phyloP scores from a whole-genome alignment of 2,113 vertebrate species.

The Gymnocephalus cernua region DNA sequence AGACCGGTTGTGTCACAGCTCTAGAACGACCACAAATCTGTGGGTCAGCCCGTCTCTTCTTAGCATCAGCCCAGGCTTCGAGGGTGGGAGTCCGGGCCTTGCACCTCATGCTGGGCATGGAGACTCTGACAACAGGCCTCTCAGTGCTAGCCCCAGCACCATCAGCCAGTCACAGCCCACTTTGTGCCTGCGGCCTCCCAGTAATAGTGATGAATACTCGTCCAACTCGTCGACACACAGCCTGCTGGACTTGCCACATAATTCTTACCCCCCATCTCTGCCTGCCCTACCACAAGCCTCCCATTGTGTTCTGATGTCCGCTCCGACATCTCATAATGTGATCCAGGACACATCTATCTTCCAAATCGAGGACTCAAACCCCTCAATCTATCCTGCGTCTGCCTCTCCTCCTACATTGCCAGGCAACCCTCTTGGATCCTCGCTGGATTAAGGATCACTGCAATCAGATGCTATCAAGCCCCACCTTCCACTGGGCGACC shows the following conservation, averaged over 20 bases:
- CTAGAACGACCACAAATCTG: slow-evolving; percentile 39
- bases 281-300: slow-evolving; percentile 36
- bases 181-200: slow-evolving; percentile 75
- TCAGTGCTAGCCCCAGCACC: slow-evolving; percentile 40
- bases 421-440: slow-evolving; percentile 29
- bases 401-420: slow-evolving; percentile 37
- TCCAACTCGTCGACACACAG: slow-evolving; percentile 74
- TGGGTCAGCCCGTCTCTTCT: slow-evolving; percentile 66
- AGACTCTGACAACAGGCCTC: slow-evolving; percentile 45
- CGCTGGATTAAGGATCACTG: slow-evolving; percentile 58
- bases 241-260: slow-evolving; percentile 53
- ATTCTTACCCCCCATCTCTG: slow-evolving; percentile 60
- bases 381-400: slow-evolving; percentile 35
- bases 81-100: slow-evolving; percentile 43
- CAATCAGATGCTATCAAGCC: slow-evolving; percentile 37
- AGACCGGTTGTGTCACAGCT: slow-evolving; percentile 25
- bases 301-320: slow-evolving; percentile 27
- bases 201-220: slow-evolving; percentile 59
- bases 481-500: slow-evolving; percentile 56
- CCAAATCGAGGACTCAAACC: slow-evolving; percentile 52
- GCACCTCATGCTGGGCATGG: slow-evolving; percentile 39
- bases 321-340: slow-evolving; percentile 31
- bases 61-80: slow-evolving; percentile 48
- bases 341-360: slow-evolving; percentile 63
- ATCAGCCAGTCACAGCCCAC: slow-evolving; percentile 82